Evolutionary conservation across 2,113 vertebrate genomes (phyloP), one percentile per base, ranked within the genome.

Genomic region (Pollachius pollachius): DNA sequence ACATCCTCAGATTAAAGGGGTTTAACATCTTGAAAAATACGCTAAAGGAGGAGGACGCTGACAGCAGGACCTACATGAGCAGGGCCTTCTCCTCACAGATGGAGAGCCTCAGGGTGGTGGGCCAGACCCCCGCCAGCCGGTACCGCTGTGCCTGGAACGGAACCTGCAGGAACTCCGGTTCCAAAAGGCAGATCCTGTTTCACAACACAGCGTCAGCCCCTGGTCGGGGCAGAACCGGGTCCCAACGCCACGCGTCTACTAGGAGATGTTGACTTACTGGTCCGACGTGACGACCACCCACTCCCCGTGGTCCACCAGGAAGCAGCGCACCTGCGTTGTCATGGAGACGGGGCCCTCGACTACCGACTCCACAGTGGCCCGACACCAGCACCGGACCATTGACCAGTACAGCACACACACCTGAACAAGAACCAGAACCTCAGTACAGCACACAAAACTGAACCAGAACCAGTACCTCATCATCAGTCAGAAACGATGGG

Each of bases 111-210:
- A 98, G 74, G 0, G 93, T 97, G 70, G 93, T 78, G 7, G 96
- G 96, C 62, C 86, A 88, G 64, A 92, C 89, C 71, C 93, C 81
- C 17, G 93, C 89, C 18, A 99, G 81, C n/a, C 89, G 85, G 72
- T 96, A 97, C 68, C 86, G 94, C 70, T 83, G 93, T 4, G 94
- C 93, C 84, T 93, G 92, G 2, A 94, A 94, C 0, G 96, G 95
- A 27, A 98, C 89, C 75, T 87, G 83, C 68, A 95, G 89, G 81
- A 96, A 98, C 1, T 79, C 62, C 62, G 90, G 84, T 41, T 87
- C 17, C 1, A 88, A 88, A 57, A 92, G 77, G 52, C 89, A 89
- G 52, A 98, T 86, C 69, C 96, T 97, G 78, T 41, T 41, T 6
- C 37, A 41, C 37, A 41, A 41, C 5, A 41, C 37, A 41, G 11